Evolutionary conservation across 2,888 invertebrate species (phyloP).

Genomic region (Pomacea canaliculata): DNA sequence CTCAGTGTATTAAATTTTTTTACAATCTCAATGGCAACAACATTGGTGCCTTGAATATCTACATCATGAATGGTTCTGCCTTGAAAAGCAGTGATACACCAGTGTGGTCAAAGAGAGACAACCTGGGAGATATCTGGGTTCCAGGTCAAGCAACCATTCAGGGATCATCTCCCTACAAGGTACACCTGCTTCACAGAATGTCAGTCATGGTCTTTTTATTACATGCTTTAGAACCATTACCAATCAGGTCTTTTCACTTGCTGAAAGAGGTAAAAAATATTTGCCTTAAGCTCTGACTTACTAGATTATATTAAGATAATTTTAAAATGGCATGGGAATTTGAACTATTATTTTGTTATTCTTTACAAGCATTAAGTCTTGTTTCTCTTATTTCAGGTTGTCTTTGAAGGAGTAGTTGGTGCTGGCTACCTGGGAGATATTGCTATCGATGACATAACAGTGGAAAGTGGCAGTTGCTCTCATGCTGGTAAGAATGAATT

Average conservation of each 20-base stretch:
- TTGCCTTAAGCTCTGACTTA: too few species aligned
- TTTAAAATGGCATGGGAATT: too few species aligned
- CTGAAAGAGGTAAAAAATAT: too few species aligned
- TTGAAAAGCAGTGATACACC: conserved; percentile 29
- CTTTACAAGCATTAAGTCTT: too few species aligned
- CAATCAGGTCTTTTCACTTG: too few species aligned
- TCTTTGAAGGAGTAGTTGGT: conserved; percentile 63
- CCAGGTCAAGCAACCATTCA: conserved; percentile 47
- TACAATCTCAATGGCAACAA: conserved; percentile 62
- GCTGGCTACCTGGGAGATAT: conserved; percentile 57
- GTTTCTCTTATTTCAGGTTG: conserved; percentile 41
- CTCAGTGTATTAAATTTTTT: conserved; percentile 57
- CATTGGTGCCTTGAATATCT: conserved; percentile 55
- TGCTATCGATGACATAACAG: conserved; percentile 59
- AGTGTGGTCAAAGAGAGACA: conserved; percentile 47
- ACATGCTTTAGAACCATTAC: too few species aligned
- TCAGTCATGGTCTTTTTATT: too few species aligned
- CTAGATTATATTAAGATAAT: too few species aligned
- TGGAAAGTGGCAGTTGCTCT: conserved; percentile 34
- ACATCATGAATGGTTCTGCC: conserved; percentile 41
- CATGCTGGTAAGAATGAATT: conserved; percentile 6
- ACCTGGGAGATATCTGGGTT: conserved; percentile 55
- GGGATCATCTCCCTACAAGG: conserved; percentile 38
- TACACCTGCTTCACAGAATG: conserved; percentile 18
- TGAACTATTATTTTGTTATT: too few species aligned